Evolutionary conservation across 2,797 vertebrate genomes (phyloP).

Genomic region (Bucorvus abyssinicus): DNA sequence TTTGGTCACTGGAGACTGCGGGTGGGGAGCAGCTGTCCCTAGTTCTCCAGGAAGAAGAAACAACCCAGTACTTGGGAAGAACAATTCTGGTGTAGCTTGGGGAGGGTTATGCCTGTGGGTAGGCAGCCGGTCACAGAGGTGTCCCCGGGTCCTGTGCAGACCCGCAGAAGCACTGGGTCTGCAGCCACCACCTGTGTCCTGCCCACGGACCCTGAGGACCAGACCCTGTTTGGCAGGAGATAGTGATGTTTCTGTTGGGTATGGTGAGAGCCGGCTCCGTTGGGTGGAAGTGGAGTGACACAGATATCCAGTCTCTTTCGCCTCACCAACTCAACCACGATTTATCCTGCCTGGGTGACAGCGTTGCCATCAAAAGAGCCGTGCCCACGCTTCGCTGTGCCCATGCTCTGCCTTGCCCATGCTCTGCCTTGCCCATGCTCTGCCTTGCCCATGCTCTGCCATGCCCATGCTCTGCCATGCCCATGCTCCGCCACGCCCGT

Average conservation of each 20-base stretch:
- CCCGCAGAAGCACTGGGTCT: not conserved
- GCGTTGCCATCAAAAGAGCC: not conserved
- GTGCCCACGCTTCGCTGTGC: not conserved
- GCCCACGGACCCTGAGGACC: not conserved
- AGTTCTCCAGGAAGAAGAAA: not conserved
- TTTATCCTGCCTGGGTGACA: not conserved
- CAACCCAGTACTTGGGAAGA: not conserved
- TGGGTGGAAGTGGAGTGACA: too few species aligned
- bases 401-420: not conserved
- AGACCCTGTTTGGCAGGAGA: not conserved
- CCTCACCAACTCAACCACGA: not conserved
- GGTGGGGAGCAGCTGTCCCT: not conserved
- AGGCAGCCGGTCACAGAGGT: not conserved
- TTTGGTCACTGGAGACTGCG: not conserved
- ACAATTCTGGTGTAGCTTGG: not conserved
- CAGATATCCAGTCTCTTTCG: not conserved
- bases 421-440: not conserved
- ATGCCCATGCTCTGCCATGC: not conserved
- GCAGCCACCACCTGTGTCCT: not conserved
- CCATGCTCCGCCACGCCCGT: not conserved
- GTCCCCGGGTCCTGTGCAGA: not conserved
- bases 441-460: not conserved
- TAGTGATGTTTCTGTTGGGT: not conserved
- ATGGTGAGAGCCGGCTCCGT: rapidly evolving
- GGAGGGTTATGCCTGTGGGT: not conserved